Percentiles rank a stretch among this genome's conserved stretches.
phyloP scores from a whole-genome alignment of 2,888 invertebrate genomes.

The Eustalomyia histrio region DNA sequence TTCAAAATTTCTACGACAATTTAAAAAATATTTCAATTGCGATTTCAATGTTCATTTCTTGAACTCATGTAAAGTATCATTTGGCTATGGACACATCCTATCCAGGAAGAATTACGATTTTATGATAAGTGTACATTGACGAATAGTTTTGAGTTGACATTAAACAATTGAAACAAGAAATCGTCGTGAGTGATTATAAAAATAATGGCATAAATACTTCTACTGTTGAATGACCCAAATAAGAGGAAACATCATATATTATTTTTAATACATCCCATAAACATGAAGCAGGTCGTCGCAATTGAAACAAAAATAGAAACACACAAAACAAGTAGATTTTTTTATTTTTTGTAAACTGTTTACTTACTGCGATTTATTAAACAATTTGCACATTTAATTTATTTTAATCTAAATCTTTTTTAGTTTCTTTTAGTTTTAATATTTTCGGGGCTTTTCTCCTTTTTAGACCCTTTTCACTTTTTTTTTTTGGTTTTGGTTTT shows the following conservation, averaged over 20 bases:
- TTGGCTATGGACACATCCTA: too few species aligned
- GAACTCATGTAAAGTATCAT: too few species aligned
- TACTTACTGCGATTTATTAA: not conserved
- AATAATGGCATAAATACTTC: slow-evolving; percentile 1
- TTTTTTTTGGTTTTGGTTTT: slow-evolving; percentile 22
- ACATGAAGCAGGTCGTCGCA: slow-evolving; percentile 28
- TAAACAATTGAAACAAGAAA: slow-evolving; percentile 9
- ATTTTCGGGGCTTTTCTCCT: slow-evolving; percentile 7
- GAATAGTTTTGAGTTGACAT: not conserved
- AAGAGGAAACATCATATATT: slow-evolving; percentile 35
- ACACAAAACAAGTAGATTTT: not conserved
- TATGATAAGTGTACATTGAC: not conserved
- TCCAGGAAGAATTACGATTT: too few species aligned
- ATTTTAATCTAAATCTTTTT: slow-evolving; percentile 1
- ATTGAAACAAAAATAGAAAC: slow-evolving; percentile 15
- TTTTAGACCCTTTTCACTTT: not conserved
- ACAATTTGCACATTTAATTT: not conserved
- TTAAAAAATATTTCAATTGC: too few species aligned
- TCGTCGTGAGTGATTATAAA: slow-evolving; percentile 5
- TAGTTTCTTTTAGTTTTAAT: slow-evolving; percentile 21
- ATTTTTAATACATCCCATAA: slow-evolving; percentile 10
- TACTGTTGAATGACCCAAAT: slow-evolving; percentile 45
- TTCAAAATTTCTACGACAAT: too few species aligned
- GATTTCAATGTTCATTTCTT: too few species aligned
- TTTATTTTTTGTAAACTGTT: not conserved